Base-by-base conservation (phyloP, 2,888 invertebrate species). In the Pediacus dermestoides region DNA sequence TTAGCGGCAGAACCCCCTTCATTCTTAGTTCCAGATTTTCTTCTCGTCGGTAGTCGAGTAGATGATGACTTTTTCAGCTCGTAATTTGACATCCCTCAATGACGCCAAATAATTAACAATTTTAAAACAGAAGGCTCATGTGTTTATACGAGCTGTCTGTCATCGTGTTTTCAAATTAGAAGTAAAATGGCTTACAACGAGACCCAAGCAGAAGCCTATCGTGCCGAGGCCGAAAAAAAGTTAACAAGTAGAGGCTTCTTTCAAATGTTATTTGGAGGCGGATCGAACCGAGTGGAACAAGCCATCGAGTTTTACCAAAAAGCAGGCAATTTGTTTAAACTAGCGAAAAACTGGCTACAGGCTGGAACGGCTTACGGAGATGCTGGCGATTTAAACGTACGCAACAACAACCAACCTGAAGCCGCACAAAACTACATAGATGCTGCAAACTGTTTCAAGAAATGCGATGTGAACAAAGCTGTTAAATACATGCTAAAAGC, bases 301-400 rank as follows among this genome's bases (percentile, higher is more conserved):
- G 96, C 96, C n/a, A 85, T 90, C 39, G 94, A 94, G 68, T 85
- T 90, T 68, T 95, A 91, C 70, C 85, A 90, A 48, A 78, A 91
- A 52, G 96, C 95, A 15, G 97, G 89, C 3, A 97, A 97, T 70
- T 79, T 90, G 64, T 96, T 92, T 72, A 99, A 97, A 76, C 94
- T 96, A 89, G 84, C 88, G 7, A 96, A 96, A 71, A 92, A 94
- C 63, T 97, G 97, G 97, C 77, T 81, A 16, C 85, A 85, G 50
- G 96, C 95, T 0, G 96, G 94, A 0, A 81, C 86, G 56, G 90
- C 94, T 4, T 97, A 96, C 71, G 85, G 85, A 54, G 82, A 84
- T 60, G 90, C 94, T 1, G 95, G 93, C 0, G 82, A 82, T 36
- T 74, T 96, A 26, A 88, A 94, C 62, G 70, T 77, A 6, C 86